These are phyloP conservation scores for Clarias macrocephalus DNA, from an alignment of 2,113 vertebrate species.

Conservation along the genomic window DNA sequence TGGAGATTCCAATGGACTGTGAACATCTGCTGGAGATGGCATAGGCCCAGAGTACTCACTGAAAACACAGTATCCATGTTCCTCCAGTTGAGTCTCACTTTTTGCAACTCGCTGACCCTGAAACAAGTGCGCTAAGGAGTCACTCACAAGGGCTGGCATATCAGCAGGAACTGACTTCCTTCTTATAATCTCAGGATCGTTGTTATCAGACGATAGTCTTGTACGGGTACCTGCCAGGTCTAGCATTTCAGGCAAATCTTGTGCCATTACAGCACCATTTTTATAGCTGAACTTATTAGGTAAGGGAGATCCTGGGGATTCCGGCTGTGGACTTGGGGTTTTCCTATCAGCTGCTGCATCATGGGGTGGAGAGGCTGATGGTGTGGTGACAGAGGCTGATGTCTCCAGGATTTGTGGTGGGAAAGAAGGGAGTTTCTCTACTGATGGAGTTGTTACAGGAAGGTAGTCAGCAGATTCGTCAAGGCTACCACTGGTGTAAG, in stretches of 20 bases:
- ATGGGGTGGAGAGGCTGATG: constrained; percentile 70
- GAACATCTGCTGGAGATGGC: constrained; percentile 87
- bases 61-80: constrained; percentile 97
- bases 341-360: constrained; percentile 57
- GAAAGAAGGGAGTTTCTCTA: constrained; percentile 85
- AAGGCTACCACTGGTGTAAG: constrained; percentile 91
- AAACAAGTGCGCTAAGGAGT: constrained; percentile 72
- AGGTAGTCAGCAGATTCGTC: constrained; percentile 91
- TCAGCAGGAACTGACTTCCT: constrained; percentile 83
- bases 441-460: constrained; percentile 86
- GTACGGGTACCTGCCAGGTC: constrained; percentile 89
- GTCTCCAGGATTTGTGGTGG: constrained; percentile 78
- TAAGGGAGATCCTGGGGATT: constrained; percentile 80
- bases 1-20: constrained; percentile 68
- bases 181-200: constrained; percentile 79
- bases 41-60: constrained; percentile 97
- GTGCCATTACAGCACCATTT: constrained; percentile 87
- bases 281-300: constrained; percentile 81
- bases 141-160: constrained; percentile 69
- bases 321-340: constrained; percentile 68
- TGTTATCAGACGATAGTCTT: constrained; percentile 83
- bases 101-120: constrained; percentile 77
- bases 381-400: constrained; percentile 67
- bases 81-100: constrained; percentile 91
- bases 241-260: constrained; percentile 96